A percentile compares a stretch with the other conserved stretches of the same genome.
These are phyloP conservation scores for Podargus strigoides DNA, from an alignment of 2,797 vertebrate species.

Conservation along the genomic window DNA sequence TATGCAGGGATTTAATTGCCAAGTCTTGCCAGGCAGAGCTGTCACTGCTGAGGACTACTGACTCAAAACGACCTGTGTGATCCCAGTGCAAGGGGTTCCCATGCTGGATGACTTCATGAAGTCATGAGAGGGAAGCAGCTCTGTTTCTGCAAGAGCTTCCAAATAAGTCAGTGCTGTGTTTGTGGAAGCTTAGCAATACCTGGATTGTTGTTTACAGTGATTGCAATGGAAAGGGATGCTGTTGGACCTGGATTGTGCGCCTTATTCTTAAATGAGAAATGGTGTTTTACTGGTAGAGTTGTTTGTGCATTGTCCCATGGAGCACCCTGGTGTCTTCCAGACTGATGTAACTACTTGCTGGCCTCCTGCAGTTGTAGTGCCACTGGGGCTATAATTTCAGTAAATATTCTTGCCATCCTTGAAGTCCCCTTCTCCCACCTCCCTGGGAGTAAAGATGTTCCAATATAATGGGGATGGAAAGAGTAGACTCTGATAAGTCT, in stretches of 20 bases:
- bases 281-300: background rate
- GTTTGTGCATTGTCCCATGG: background rate
- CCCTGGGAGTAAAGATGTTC: background rate
- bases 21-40: background rate
- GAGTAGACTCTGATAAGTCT: background rate
- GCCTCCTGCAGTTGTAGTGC: background rate
- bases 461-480: background rate
- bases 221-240: background rate
- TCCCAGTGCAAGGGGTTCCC: background rate
- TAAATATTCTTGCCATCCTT: background rate
- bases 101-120: background rate
- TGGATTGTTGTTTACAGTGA: background rate
- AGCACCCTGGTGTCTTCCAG: background rate
- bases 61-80: background rate
- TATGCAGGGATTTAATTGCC: background rate
- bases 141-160: background rate
- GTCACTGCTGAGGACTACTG: background rate
- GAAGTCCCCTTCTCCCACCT: background rate
- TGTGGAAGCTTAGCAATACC: background rate
- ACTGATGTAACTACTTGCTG: fast-evolving
- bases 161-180: fast-evolving
- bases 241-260: background rate
- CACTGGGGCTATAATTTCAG: background rate
- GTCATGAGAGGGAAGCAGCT: background rate
- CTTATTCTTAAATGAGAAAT: background rate